Conservation (phyloP, 2,888 invertebrate species). For the Dynastes maya region DNA sequence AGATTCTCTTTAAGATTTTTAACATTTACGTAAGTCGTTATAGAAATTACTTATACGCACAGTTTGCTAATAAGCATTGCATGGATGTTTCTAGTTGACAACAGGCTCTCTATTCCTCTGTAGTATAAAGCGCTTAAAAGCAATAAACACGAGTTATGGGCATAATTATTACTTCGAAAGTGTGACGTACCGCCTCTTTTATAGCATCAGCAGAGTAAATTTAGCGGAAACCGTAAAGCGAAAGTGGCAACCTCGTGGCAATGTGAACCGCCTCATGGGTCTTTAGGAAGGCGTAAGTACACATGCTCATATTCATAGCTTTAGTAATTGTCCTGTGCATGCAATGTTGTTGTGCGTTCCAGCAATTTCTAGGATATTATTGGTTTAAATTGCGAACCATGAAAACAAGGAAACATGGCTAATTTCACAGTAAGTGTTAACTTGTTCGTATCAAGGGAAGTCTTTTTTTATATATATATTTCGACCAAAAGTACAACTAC, state of each 20-base stretch:
- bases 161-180: slow-evolving; percentile 16
- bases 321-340: no score
- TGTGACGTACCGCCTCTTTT: slow-evolving; percentile 9
- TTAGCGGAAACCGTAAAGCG: slow-evolving; percentile 21
- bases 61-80: slow-evolving; percentile 11
- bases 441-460: no score
- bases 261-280: not conserved
- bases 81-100: not conserved
- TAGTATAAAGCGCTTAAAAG: not conserved
- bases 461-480: no score
- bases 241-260: slow-evolving; percentile 5
- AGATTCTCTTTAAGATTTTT: no score
- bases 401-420: no score
- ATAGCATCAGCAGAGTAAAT: not conserved
- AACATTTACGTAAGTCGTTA: no score
- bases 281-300: not conserved
- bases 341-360: no score
- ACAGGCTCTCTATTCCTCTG: slow-evolving; percentile 2
- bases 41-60: not conserved
- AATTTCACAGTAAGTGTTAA: no score
- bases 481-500: no score
- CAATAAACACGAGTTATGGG: slow-evolving; percentile 20
- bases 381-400: not conserved
- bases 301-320: no score
- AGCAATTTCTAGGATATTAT: not conserved